Evolutionary conservation across 2,888 invertebrate genomes (phyloP), one percentile per base, ranked within the genome.

Genomic region (Meandrusa payeni): DNA sequence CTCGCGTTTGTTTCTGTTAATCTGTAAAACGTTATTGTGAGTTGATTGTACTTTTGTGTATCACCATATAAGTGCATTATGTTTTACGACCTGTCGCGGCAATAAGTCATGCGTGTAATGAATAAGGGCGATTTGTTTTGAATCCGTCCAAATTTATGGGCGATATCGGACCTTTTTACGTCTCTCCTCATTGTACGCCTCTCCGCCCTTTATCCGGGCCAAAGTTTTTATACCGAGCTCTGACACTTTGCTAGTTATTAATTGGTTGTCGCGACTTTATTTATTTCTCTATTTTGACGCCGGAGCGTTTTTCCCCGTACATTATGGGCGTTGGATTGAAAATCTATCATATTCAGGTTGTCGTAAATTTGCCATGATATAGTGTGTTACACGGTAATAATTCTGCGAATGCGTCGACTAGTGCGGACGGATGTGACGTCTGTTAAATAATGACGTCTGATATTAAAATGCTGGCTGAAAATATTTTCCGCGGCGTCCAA

Each of bases 91-190:
- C 67, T 72, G 71, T 68, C 64, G 65, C 59, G 59, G 70, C 76
- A 68, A 88, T 88, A 87, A 80, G 80, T 88, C 88, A 88, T 86
- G 75, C 66, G 71, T 77, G 82, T 88, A 88, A 88, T 86, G 88
- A 88, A 88, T 88, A 86, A 87, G 80, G 86, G 78, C 76, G 87
- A 88, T 88, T 86, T 87, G 87, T 88, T 88, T 86, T 87, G 86
- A 88, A 81, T 76, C 79, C 76, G 62, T 74, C 78, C 69, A 80
- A 83, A 88, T 87, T 86, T 86, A 88, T 85, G 86, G 81, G 65
- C 69, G 77, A 80, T 78, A 81, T 79, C 75, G 72, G 64, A 61
- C 66, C 72, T 80, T 85, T 86, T 85, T 85, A 83, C 79, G 75
- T 83, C 80, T 79, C 78, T 77, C 70, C 69, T 80, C 78, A 73